Conservation (phyloP, 2,113 vertebrate genomes). For the Gavialis gangeticus region DNA sequence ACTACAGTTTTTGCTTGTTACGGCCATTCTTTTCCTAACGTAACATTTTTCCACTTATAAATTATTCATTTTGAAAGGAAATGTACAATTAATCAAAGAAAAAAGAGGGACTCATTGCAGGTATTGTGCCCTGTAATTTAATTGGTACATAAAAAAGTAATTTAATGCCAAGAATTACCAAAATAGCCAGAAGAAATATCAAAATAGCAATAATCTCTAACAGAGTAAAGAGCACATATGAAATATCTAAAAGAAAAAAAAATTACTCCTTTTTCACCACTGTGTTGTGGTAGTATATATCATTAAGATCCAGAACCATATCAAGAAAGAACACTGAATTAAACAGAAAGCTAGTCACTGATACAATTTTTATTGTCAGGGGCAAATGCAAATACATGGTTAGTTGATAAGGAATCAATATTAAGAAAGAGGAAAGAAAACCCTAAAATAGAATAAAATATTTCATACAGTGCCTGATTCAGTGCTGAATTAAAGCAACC, state of each 20-base stretch:
- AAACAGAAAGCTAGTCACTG: neutral
- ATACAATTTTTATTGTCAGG: neutral
- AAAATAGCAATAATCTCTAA: neutral
- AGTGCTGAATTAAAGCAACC: neutral
- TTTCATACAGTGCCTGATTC: neutral
- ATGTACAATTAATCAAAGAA: neutral
- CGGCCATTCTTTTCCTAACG: neutral
- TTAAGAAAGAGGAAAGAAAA: neutral
- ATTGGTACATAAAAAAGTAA: neutral
- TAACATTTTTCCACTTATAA: neutral
- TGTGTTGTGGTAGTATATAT: neutral
- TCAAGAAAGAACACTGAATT: neutral
- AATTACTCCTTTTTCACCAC: neutral
- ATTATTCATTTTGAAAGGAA: neutral
- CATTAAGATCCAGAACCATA: neutral
- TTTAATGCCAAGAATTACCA: neutral
- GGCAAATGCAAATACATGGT: neutral
- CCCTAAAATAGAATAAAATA: neutral
- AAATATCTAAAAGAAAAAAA: neutral
- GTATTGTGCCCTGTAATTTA: neutral
- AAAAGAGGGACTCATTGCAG: neutral
- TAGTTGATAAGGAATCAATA: neutral
- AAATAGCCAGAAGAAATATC: accelerated
- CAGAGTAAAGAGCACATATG: neutral
- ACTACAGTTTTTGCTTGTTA: neutral